These are phyloP conservation scores for Anoplophora glabripennis DNA, from an alignment of 1,140 invertebrate genomes.

Conservation along the genomic window DNA sequence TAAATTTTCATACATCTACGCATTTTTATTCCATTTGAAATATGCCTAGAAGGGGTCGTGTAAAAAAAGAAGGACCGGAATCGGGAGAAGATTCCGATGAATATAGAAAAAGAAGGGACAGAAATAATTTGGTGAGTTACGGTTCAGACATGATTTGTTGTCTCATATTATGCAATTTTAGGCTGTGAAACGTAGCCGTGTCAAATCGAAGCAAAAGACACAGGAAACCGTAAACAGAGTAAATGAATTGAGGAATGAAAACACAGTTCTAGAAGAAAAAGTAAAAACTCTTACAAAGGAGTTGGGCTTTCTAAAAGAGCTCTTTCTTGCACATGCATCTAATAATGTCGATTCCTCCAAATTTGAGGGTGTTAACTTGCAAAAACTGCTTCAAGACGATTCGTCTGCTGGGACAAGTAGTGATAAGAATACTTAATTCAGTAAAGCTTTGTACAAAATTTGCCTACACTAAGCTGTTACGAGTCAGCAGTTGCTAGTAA, in stretches of 20 bases:
- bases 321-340: slow-evolving; percentile 80
- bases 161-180: slow-evolving; percentile 45
- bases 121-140: slow-evolving; percentile 75
- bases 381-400: slow-evolving; percentile 55
- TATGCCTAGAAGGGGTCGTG: slow-evolving; percentile 42
- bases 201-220: slow-evolving; percentile 80
- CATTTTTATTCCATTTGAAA: too few relatives aligned
- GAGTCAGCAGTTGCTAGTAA: not conserved
- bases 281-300: slow-evolving; percentile 83
- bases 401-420: slow-evolving; percentile 21
- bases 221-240: slow-evolving; percentile 78
- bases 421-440: slow-evolving; percentile 5
- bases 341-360: slow-evolving; percentile 50
- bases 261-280: slow-evolving; percentile 81
- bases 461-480: not conserved
- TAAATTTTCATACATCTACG: too few relatives aligned
- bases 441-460: not conserved
- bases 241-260: slow-evolving; percentile 74
- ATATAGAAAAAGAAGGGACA: slow-evolving; percentile 73
- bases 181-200: slow-evolving; percentile 86
- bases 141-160: not conserved
- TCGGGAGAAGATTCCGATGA: slow-evolving; percentile 71
- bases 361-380: slow-evolving; percentile 54
- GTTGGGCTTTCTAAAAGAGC: slow-evolving; percentile 79
- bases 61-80: slow-evolving; percentile 41